Conservation (phyloP, 2,888 invertebrate species). For the Tetanocera ferruginea region DNA sequence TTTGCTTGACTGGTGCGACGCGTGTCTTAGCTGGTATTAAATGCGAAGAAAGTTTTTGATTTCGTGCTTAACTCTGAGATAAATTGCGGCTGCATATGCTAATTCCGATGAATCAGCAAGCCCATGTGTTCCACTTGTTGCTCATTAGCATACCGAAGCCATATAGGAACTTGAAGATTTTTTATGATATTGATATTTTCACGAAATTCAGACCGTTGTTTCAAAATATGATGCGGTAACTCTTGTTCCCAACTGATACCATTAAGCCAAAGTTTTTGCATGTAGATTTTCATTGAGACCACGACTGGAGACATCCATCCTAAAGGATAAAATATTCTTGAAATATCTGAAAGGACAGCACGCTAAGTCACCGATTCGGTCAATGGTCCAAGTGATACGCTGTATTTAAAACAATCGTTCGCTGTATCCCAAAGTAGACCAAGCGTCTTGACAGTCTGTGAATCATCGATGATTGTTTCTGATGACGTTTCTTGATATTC, state of each 20-base stretch:
- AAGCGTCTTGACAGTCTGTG: slow-evolving; percentile 27
- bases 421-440: slow-evolving; percentile 28
- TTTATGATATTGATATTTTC: not conserved
- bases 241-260: slow-evolving; percentile 13
- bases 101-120: slow-evolving; percentile 26
- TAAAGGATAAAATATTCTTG: slow-evolving; percentile 24
- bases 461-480: not conserved
- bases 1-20: not conserved
- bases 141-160: slow-evolving; percentile 14
- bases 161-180: slow-evolving; percentile 11
- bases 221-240: not conserved
- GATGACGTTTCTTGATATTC: not conserved
- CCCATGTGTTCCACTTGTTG: slow-evolving; percentile 22
- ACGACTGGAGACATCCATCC: slow-evolving; percentile 11
- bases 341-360: slow-evolving; percentile 6
- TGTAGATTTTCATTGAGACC: slow-evolving; percentile 27
- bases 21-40: not conserved
- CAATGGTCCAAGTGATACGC: slow-evolving; percentile 2
- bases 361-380: not conserved
- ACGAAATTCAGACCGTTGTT: slow-evolving; percentile 17
- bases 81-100: slow-evolving; percentile 9
- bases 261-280: slow-evolving; percentile 21
- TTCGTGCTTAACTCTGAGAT: not conserved
- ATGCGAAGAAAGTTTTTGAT: not conserved
- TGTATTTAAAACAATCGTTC: slow-evolving; percentile 16